Percentiles rank a stretch among this genome's conserved stretches.
phyloP scores from a whole-genome alignment of 2,797 vertebrate species.

The Chelonia mydas region DNA sequence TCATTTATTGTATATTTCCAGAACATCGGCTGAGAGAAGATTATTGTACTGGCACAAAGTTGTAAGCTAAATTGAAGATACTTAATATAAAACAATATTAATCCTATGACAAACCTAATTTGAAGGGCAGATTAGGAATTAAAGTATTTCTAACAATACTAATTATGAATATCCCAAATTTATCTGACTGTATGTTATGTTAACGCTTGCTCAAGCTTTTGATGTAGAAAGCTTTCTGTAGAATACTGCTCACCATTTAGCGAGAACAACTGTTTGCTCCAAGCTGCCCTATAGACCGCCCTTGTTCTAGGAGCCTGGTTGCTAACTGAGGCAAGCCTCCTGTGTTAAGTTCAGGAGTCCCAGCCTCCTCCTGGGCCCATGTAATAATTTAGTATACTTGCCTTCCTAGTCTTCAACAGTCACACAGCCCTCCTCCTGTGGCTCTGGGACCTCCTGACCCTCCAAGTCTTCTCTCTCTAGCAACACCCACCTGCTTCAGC shows the following conservation, averaged over 20 bases:
- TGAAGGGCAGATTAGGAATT: background rate
- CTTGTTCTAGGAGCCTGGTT: background rate
- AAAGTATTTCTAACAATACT: background rate
- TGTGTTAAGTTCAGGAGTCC: background rate
- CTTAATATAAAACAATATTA: background rate
- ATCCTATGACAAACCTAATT: background rate
- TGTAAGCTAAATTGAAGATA: background rate
- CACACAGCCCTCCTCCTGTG: background rate
- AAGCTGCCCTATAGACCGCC: background rate
- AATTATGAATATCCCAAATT: background rate
- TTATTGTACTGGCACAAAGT: background rate
- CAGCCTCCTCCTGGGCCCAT: background rate
- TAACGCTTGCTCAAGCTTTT: background rate
- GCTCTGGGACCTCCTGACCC: background rate
- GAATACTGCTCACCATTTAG: background rate
- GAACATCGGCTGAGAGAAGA: background rate
- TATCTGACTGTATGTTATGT: background rate
- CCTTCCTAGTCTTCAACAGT: background rate
- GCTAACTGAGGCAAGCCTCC: background rate
- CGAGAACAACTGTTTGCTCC: too few species aligned
- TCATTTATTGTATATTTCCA: background rate
- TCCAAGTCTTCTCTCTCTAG: background rate
- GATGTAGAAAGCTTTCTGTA: background rate
- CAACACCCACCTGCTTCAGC: background rate
- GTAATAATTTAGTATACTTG: background rate